Base-by-base conservation (phyloP, 1,140 invertebrate genomes). In the Bemisia tabaci region DNA sequence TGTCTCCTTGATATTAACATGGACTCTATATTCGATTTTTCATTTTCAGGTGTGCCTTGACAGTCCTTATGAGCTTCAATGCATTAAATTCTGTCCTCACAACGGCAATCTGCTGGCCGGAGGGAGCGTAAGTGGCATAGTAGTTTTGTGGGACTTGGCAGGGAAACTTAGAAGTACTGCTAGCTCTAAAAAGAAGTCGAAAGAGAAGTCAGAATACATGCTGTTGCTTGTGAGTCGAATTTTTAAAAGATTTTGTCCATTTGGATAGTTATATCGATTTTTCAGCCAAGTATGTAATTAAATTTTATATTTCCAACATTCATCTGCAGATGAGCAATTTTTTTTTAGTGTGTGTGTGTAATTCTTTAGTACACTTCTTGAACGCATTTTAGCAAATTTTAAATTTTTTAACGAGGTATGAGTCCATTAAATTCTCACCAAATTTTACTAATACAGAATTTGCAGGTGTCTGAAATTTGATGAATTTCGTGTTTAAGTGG, bases 141-240 rank as follows among this genome's bases (percentile, higher is more conserved):
- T 90, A 22, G 77, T 86, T 24, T 68, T 90, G 22, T 90, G 88
- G 88, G 86, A 90, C 74, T 78, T 90, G 48, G 82, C 81, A 5
- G 83, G 85, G 64, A 84, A 84, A 72, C 78, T 88, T 61, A 27
- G 58, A 22, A 79, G 81, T 48, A 17, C 5, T 9, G 17, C 17
- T 48, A 48, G 33, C 17, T 48, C 33, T 17, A 66, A n/a, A 81
- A 87, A 70, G 79, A 81, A 69, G 77, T 84, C 0, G 85, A 89
- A 68, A 78, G 77, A 39, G 22, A 2, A 64, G 2, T 23, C 24
- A 26, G 22, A 25, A 1, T n/a, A 33, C 22, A 26, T 63, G 21
- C 12, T 25, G 24, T 12, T 23, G 9, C 12, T 22, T 66, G 11
- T 17, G 23, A 12, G 21, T 63, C 60, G 12, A 48, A 21, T 26